Conservation (phyloP, 2,113 vertebrate genomes). For the Ceuthmochares aereus region DNA sequence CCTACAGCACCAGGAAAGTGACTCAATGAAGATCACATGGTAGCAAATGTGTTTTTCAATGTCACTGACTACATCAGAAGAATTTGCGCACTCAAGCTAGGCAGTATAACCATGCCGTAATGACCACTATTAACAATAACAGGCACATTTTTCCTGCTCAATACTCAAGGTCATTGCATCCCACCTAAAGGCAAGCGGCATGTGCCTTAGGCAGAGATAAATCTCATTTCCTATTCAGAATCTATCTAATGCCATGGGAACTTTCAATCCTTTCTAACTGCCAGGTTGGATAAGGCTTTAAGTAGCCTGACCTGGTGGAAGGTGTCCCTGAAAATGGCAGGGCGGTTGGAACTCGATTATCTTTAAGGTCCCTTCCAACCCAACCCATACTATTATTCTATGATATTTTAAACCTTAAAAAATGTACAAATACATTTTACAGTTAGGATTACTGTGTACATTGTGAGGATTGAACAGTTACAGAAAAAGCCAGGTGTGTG, state of each 20-base stretch:
- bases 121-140: not conserved
- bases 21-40: not conserved
- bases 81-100: not conserved
- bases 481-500: not conserved
- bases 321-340: no score
- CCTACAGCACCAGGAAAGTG: not conserved
- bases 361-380: no score
- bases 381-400: no score
- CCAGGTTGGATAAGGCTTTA: not conserved
- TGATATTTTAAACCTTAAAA: not conserved
- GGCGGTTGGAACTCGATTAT: no score
- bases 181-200: not conserved
- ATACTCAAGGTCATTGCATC: not conserved
- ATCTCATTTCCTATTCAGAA: not conserved
- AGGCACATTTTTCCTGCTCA: not conserved
- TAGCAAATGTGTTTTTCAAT: not conserved
- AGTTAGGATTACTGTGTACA: not conserved
- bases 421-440: not conserved
- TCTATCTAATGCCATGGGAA: not conserved
- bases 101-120: not conserved
- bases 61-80: not conserved
- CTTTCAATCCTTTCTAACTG: not conserved
- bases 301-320: no score
- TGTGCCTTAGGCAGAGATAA: not conserved
- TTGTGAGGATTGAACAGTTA: not conserved